Base-by-base conservation (phyloP, 2,113 vertebrate species). In the Bucco capensis region DNA sequence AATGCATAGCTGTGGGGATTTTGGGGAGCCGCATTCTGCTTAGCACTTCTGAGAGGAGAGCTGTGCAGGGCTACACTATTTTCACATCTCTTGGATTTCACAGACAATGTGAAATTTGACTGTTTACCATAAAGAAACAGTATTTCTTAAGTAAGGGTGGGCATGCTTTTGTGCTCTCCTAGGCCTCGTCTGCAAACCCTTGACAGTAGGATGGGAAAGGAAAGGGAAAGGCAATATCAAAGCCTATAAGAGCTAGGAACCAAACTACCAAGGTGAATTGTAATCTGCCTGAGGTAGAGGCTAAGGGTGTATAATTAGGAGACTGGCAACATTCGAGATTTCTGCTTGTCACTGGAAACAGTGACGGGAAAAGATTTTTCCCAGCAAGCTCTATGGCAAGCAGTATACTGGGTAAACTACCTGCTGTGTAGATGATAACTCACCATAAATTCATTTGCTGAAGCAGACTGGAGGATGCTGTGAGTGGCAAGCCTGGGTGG, bases 31-130 rank as follows among this genome's bases (percentile, higher is more conserved):
- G 80, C 85, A 94, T 35, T 40, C 53, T 94, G 79, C 84, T 90
- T 93, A 90, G 54, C 93, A 90, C 54, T 83, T 95, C 83, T 96
- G 67, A 95, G 49, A 56, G 33, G 10, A 27, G 66, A 88, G 28
- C 88, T 0, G 10, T 86, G 80, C 61, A 86, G 65, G 21, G 42
- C 54, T 73, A 22, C 57, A 38, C 46, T 73, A 25, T 90, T 90
- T 90, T 92, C 86, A 79, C 60, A 49, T 93, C 69, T 82, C 72
- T 53, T 77, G 50, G 23, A 58, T 91, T 87, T 88, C 77, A 82
- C 44, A 60, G 71, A 25, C 67, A 71, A 66, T 9, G 13, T 70
- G 49, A 58, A 84, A 91, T 86, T 69, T 81, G 57, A 79, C 90
- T 85, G 66, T 86, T 85, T 89, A 53, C 61, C 54, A 27, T 18